A percentile compares a stretch with the other conserved stretches of the same genome.
Conservation (phyloP, 2,888 invertebrate genomes). For the Peribatodes rhomboidaria region DNA sequence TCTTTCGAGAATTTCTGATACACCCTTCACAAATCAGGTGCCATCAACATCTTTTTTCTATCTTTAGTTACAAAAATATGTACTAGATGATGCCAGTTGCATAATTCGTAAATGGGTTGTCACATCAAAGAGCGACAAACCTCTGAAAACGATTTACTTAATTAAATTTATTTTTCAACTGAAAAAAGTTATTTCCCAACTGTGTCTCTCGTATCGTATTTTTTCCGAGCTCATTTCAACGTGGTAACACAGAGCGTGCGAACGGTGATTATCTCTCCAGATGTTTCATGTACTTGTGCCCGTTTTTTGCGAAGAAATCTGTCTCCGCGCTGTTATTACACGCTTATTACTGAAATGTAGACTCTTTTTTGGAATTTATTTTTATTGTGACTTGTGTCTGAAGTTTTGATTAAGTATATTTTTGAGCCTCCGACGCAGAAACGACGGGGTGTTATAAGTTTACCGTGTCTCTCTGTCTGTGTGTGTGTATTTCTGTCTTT, state of each 20-base stretch:
- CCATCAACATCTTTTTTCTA: too few relatives aligned
- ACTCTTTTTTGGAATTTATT: not conserved
- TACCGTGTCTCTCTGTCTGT: too few relatives aligned
- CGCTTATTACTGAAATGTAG: not conserved
- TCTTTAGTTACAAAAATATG: too few relatives aligned
- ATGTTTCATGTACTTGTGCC: not conserved
- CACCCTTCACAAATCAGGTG: too few relatives aligned
- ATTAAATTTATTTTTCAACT: too few relatives aligned
- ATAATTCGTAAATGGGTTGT: too few relatives aligned
- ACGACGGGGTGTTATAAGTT: too few relatives aligned
- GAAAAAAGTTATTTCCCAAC: too few relatives aligned
- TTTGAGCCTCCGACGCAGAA: too few relatives aligned
- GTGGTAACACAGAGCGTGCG: not conserved
- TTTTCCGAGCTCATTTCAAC: not conserved
- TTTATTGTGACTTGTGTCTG: not conserved
- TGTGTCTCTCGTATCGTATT: not conserved
- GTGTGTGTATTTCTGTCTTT: too few relatives aligned
- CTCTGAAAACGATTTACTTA: not conserved
- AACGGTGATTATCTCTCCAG: not conserved
- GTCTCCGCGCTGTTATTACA: constrained; percentile 1
- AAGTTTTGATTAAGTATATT: not conserved
- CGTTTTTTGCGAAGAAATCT: constrained; percentile 1
- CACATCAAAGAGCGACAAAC: not conserved
- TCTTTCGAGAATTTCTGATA: too few relatives aligned
- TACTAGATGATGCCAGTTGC: too few relatives aligned